Base-by-base conservation (phyloP, 2,888 invertebrate species). In the Pseudeuparius sepicola region DNA sequence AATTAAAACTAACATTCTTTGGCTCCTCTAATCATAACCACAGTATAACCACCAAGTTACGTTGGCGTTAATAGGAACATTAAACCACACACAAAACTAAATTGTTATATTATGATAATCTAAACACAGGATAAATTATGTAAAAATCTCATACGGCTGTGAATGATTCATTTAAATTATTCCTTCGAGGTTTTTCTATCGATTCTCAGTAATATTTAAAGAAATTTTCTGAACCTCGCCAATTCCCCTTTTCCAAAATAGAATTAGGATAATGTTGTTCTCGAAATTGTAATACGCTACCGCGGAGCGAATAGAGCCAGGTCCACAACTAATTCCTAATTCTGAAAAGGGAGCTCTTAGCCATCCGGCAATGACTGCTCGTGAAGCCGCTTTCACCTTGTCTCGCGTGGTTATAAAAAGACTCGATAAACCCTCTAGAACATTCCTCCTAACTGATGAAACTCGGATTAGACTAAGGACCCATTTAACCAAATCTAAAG, bases 281-380 rank as follows among this genome's bases (percentile, higher is more conserved):
- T 38, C 34, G 16, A 28, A 20, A 24, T 34, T 29, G 3, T 31
- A 14, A 6, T 33, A 38, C 2, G 38, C 38, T 7, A 38, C 38
- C 5, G 36, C 36, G 16, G 40, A 32, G 13, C 37, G 29, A 4
- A 40, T 30, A 13, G 32, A 33, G 5, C 36, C 36, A 9, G 37
- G 34, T 4, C 26, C 24, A 14, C 12, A 37, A 2, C 20, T 24
- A 10, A 40, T 37, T 2, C 34, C 36, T 14, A 16, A 12, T 5
- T 24, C 36, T n/a, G 6, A 5, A 14, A 38, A 25, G 11, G 34
- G 37, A 4, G 37, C 25, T 31, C 7, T 34, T 2, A 41, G 17
- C 34, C 40, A 40, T 11, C 40, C 40, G 2, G 40, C 40, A 11
- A 40, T 40, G 4, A 37, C 30, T 4, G 34, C n/a, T 28, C 31